Percentiles rank a stretch among this genome's conserved stretches.
phyloP scores from a whole-genome alignment of 2,888 invertebrate genomes.

The Mesorhabditis sp. region DNA sequence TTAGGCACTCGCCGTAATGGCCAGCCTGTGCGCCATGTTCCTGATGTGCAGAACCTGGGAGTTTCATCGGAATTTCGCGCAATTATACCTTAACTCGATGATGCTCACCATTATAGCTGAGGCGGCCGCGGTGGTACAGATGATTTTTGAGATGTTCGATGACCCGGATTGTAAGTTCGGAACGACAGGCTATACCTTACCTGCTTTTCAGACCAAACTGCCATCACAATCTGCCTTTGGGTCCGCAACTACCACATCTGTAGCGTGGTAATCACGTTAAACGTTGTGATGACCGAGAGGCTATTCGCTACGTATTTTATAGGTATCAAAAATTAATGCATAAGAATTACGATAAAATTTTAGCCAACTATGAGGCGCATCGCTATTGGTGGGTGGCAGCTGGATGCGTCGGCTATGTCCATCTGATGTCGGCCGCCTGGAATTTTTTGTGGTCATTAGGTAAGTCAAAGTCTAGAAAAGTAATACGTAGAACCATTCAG shows the following conservation, averaged over 20 bases:
- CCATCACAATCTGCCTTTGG: background rate
- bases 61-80: background rate
- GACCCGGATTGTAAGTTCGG: background rate
- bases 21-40: background rate
- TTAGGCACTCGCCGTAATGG: background rate
- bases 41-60: background rate
- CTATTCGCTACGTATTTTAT: background rate
- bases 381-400: no score
- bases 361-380: no score
- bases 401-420: no score
- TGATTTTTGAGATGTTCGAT: background rate
- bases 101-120: background rate
- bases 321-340: no score
- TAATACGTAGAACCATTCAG: background rate
- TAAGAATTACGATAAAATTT: no score
- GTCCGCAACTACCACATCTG: constrained; percentile 1
- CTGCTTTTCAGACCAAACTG: background rate
- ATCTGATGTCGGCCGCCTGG: no score
- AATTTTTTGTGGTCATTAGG: no score
- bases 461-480: no score
- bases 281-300: background rate
- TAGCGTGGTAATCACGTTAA: background rate
- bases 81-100: background rate
- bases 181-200: background rate
- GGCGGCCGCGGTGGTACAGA: background rate